phyloP scores from a whole-genome alignment of 1,140 invertebrate species.

The Cecropterus lyciades region DNA sequence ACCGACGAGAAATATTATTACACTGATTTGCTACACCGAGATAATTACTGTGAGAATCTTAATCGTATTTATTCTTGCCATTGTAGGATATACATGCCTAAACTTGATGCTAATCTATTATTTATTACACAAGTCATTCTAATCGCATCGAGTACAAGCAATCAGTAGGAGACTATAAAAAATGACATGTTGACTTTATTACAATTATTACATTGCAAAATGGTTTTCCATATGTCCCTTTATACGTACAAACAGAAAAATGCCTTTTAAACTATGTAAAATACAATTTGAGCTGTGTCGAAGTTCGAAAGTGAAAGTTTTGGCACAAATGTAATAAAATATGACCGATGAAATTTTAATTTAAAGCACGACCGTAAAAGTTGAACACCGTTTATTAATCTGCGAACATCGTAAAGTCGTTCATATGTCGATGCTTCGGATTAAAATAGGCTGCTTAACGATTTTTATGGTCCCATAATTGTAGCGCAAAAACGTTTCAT shows the following conservation, averaged over 20 bases:
- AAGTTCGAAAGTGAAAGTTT: slow-evolving; percentile 20
- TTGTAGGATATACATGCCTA: slow-evolving; percentile 43
- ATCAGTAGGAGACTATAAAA: slow-evolving; percentile 14
- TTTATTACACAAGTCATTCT: slow-evolving; percentile 27
- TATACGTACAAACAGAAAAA: slow-evolving; percentile 8
- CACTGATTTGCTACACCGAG: slow-evolving; percentile 57
- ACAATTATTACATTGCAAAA: slow-evolving; percentile 19
- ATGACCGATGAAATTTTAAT: slow-evolving; percentile 24
- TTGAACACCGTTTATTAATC: slow-evolving; percentile 20
- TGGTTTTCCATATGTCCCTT: not conserved
- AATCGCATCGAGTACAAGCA: not conserved
- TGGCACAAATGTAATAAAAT: slow-evolving; percentile 31
- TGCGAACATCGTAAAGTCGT: slow-evolving; percentile 12
- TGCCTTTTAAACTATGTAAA: slow-evolving; percentile 26
- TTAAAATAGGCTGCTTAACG: not conserved
- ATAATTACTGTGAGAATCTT: slow-evolving; percentile 75
- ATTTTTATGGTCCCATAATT: too few relatives aligned
- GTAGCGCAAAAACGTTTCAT: too few relatives aligned
- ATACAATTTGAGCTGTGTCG: slow-evolving; percentile 24
- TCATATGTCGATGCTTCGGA: slow-evolving; percentile 11
- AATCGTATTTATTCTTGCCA: slow-evolving; percentile 47
- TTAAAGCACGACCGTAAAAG: slow-evolving; percentile 24
- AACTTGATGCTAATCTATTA: slow-evolving; percentile 26
- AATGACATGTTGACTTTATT: slow-evolving; percentile 18
- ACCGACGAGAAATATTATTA: slow-evolving; percentile 73